Conservation (phyloP, 1,140 invertebrate genomes). For the Trachymyrmex septentrionalis region DNA sequence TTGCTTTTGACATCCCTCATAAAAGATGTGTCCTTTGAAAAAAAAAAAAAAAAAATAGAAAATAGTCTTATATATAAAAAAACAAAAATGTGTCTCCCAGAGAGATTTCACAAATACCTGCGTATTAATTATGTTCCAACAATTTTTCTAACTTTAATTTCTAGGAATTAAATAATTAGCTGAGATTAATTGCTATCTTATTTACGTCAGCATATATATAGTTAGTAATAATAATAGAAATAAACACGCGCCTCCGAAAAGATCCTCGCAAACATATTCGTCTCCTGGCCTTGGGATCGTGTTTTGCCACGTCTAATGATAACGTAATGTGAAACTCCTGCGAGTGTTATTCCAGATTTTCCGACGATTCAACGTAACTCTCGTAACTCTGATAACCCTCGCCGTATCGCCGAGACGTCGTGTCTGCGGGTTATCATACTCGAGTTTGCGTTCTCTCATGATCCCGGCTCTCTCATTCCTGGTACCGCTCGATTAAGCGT, state of each 20-base stretch:
- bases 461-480: constrained; percentile 6
- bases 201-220: background rate
- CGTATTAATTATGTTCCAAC: background rate
- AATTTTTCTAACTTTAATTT: background rate
- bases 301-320: constrained; percentile 3
- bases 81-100: background rate
- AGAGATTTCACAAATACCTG: background rate
- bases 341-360: constrained; percentile 21
- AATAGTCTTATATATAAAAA: background rate
- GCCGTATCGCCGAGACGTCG: background rate
- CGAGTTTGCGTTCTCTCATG: background rate
- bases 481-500: background rate
- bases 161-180: background rate
- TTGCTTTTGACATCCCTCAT: background rate
- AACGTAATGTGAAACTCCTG: background rate
- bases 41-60: background rate
- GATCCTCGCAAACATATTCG: background rate
- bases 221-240: background rate
- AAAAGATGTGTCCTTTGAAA: background rate
- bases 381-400: constrained; percentile 20
- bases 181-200: background rate
- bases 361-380: constrained; percentile 17
- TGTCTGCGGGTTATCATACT: constrained; percentile 5
- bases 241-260: background rate
- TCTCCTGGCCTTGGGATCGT: background rate